Conservation (phyloP, 2,797 vertebrate species). For the Muscicapa comitata region DNA sequence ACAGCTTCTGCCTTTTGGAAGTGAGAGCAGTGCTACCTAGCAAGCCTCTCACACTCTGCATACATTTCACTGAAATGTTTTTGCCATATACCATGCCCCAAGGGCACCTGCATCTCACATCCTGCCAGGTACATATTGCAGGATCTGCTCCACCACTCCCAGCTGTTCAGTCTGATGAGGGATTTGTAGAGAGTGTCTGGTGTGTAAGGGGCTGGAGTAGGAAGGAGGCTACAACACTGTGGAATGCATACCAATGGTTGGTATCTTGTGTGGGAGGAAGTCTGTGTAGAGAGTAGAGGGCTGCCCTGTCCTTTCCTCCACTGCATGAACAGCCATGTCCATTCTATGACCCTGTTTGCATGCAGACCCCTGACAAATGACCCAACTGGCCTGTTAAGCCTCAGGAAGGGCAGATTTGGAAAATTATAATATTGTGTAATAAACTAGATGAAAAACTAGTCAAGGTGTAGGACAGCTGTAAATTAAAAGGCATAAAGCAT, state of each 20-base stretch:
- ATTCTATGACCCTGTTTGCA: background rate
- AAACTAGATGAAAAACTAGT: background rate
- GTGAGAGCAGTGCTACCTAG: background rate
- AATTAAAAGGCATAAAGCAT: background rate
- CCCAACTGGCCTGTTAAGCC: background rate
- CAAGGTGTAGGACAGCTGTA: background rate
- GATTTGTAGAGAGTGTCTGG: background rate
- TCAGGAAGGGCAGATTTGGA: background rate
- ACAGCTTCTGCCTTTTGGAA: background rate
- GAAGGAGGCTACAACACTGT: background rate
- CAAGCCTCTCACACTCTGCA: background rate
- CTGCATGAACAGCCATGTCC: rapidly evolving
- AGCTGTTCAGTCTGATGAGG: background rate
- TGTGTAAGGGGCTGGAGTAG: background rate
- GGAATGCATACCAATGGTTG: background rate
- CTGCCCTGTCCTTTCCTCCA: background rate
- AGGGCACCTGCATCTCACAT: background rate
- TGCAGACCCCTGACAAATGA: background rate
- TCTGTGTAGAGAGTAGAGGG: background rate
- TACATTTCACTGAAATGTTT: background rate
- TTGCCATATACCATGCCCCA: background rate
- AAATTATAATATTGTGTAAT: background rate
- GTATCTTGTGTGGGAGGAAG: background rate
- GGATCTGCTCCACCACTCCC: background rate
- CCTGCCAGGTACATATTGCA: background rate